Conservation (phyloP, 2,888 invertebrate species). For the Drosophila dives region DNA sequence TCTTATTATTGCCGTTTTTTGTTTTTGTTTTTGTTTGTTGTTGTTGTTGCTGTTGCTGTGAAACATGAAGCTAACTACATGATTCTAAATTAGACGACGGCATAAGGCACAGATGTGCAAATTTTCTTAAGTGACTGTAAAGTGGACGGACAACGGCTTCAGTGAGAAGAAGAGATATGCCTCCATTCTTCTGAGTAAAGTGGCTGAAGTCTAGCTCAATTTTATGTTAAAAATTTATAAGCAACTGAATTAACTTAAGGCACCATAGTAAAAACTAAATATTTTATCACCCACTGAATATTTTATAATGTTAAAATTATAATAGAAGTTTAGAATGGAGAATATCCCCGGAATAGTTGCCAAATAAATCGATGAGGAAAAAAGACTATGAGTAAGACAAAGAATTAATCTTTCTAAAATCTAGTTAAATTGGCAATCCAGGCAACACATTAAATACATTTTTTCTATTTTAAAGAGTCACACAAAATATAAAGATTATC, state of each 20-base stretch:
- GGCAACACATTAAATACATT: neutral
- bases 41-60: conserved; percentile 46
- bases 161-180: neutral
- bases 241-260: neutral
- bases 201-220: neutral
- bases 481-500: neutral
- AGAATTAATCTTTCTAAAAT: neutral
- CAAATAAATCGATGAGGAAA: neutral
- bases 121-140: conserved; percentile 44
- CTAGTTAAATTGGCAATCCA: neutral
- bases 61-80: conserved; percentile 61
- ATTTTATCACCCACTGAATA: neutral
- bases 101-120: conserved; percentile 70
- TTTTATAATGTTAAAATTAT: neutral
- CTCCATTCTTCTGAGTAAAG: neutral
- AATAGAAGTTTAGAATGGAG: neutral
- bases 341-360: neutral
- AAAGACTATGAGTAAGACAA: no score
- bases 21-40: conserved; percentile 22
- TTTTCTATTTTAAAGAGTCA: neutral
- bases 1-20: conserved; percentile 27
- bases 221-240: neutral
- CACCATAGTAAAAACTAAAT: neutral
- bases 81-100: conserved; percentile 67
- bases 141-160: neutral